These are phyloP conservation scores for Bos indicus DNA, from an alignment of 2,113 vertebrate species.

Conservation along the genomic window DNA sequence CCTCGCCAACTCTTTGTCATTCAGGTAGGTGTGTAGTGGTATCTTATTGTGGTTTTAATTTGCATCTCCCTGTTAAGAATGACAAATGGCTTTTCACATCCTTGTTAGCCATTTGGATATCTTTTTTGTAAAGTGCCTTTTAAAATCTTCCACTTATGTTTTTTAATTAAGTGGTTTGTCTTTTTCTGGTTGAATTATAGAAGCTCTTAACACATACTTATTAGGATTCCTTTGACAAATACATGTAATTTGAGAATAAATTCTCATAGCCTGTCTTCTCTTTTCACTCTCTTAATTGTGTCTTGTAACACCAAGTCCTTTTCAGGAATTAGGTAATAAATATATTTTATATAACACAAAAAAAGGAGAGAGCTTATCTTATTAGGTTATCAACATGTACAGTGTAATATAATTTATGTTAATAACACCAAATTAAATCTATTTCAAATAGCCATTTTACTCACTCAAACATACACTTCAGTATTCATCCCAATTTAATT, in stretches of 20 bases:
- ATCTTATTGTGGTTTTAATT: slow-evolving; percentile 16
- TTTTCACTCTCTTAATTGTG: background rate
- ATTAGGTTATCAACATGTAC: background rate
- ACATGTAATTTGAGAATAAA: background rate
- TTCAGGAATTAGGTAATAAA: background rate
- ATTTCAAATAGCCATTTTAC: background rate
- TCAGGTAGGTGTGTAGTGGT: background rate
- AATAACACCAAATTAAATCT: slow-evolving; percentile 34
- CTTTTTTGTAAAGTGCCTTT: background rate
- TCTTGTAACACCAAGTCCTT: background rate
- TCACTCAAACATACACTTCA: background rate
- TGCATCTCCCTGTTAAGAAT: slow-evolving; percentile 7
- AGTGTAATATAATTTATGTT: background rate
- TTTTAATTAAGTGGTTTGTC: background rate
- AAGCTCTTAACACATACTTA: background rate
- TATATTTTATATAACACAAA: background rate
- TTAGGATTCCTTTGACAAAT: background rate
- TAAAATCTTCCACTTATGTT: slow-evolving; percentile 26
- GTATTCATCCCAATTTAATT: background rate
- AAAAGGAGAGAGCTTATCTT: background rate
- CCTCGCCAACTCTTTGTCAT: background rate
- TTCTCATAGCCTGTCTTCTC: slow-evolving; percentile 22
- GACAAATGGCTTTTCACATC: background rate
- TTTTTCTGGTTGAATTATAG: slow-evolving; percentile 3
- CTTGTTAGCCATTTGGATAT: background rate